Percentiles rank a stretch among this genome's conserved stretches.
Evolutionary conservation across 2,113 vertebrate genomes (phyloP).

Genomic region (Raja brachyura): DNA sequence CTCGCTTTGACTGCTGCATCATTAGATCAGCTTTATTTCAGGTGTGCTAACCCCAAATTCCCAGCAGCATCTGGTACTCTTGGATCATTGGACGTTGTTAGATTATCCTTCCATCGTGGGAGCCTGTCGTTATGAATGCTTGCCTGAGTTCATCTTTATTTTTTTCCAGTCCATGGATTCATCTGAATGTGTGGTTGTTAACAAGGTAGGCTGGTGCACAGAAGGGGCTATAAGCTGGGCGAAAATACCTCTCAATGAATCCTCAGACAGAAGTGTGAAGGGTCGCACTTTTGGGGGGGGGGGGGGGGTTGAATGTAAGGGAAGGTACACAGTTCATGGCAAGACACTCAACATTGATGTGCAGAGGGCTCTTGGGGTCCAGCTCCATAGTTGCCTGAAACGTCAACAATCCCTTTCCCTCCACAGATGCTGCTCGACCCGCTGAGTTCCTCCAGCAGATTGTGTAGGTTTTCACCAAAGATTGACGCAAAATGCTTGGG

Average conservation of each 20-base stretch:
- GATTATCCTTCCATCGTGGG: background rate
- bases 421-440: no score
- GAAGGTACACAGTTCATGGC: no score
- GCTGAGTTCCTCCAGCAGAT: no score
- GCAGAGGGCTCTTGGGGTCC: no score
- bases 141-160: background rate
- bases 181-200: background rate
- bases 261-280: background rate
- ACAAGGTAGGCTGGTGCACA: background rate
- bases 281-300: no score
- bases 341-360: no score
- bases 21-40: background rate
- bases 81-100: background rate
- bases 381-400: no score
- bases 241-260: background rate
- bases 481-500: no score
- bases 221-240: background rate
- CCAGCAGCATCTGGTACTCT: background rate
- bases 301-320: no score
- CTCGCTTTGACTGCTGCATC: background rate
- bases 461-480: no score
- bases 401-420: no score
- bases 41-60: background rate
- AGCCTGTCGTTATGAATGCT: background rate
- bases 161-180: background rate